Base-by-base conservation (phyloP, 2,797 vertebrate species). In the Oophaga sylvatica region DNA sequence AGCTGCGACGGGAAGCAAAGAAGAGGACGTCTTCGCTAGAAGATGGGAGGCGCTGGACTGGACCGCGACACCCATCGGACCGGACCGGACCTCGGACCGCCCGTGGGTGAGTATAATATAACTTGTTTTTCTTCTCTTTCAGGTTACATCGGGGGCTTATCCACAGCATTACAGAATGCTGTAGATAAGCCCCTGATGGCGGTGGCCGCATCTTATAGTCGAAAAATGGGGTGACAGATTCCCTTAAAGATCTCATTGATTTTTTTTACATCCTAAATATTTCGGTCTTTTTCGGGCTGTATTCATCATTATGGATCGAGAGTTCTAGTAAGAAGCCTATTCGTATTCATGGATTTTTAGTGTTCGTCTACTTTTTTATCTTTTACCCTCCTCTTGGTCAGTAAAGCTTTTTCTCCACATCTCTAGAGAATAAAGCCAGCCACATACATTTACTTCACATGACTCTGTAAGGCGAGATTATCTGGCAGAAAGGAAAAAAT, bases 391-490 rank as follows among this genome's bases (percentile, higher is more conserved):
- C 63, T 63, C 11, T 41, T 2, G 1, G 11, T 73, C 70, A 62
- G 17, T 62, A 41, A 35, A 62, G 31, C 59, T 22, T 0, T 67
- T 67, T 16, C n/a, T 67, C 71, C 71, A n/a, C 73, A n/a, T n/a
- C 35, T 5, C 41, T 81, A 16, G 19, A 48, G 79, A 45, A 41
- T 17, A 35, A 29, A 7, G 0, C 0, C 68, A 56, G 77, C 67
- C 75, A 80, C 82, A 89, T 87, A 87, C 90, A 81, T 83, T 89
- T 48, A 81, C 86, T 73, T 90, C 87, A 89, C 89, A 80, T 89
- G 86, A 90, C 83, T 84, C 45, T 73, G 57, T 0, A 35, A 63
- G 41, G 15, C 59, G 77, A 80, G 84, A 88, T 90, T 85, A 90
- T 83, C 81, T 62, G 45, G 60, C 15, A 59, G 62, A 65, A n/a